Base-by-base conservation (phyloP, 2,888 invertebrate genomes). In the Thecocarcelia acutangulata region DNA sequence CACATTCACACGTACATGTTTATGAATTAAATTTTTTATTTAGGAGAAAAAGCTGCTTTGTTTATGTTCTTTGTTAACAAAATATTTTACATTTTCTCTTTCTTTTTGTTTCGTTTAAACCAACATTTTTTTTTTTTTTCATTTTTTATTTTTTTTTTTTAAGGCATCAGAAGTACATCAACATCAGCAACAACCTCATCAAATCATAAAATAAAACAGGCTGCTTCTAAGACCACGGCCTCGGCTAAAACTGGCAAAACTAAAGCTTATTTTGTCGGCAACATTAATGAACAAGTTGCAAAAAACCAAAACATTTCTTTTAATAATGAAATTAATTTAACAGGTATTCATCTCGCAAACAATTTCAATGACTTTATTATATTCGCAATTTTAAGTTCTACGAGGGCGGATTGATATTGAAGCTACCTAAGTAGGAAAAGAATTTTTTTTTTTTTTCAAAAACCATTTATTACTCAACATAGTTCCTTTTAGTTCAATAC, bases 21-120 rank as follows among this genome's bases (percentile, higher is more conserved):
- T 24, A 24, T 24, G n/a, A 24, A 3, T 24, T 24, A 24, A 24
- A 2, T 24, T 24, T 5, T 24, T 5, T 24, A 24, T 24, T 24
- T 24, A 33, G 17, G 3, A 37, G 58, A 3, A 17, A 37, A 56
- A 33, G 9, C 8, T 52, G 17, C 40, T 64, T 54, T 37, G 9
- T 37, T 59, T 52, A 9, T 63, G 37, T n/a, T 56, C 13, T 64
- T 70, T 50, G 80, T 84, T 81, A 83, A 76, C n/a, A 84, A 82
- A 37, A 40, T 40, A 82, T 84, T 66, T 64, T 73, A 28, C 78
- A 63, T 69, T 83, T 48, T 37, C 83, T 76, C 54, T 54, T 42
- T 15, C 54, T 42, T 83, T 83, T 84, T 24, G 8, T 68, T 84
- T 85, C 83, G 70, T 83, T 84, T 79, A 58, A 68, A 66, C 28